Conservation (phyloP, 37 sponge, comb jelly and placozoan species). For the Ianthella basta region DNA sequence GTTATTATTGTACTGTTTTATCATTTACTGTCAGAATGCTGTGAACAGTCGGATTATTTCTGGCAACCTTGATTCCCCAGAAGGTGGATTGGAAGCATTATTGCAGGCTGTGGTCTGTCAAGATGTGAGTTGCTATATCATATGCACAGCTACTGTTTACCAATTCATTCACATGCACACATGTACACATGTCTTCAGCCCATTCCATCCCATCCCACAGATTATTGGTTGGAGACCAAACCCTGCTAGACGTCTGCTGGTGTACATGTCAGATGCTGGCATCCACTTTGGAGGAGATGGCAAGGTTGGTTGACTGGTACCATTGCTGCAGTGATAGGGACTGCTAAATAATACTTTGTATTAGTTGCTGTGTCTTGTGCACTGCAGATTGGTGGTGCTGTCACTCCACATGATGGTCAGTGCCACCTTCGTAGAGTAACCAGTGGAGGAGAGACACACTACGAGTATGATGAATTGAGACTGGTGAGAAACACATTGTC, state of each 20-base stretch:
- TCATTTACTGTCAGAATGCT: constrained; percentile 39
- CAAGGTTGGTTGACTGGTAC: too few species aligned
- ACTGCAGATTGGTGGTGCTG: constrained; percentile 42
- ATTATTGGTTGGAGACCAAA: constrained; percentile 88
- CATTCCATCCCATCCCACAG: too few species aligned
- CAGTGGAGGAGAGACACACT: neutral
- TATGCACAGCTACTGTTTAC: too few species aligned
- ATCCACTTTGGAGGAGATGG: constrained; percentile 95
- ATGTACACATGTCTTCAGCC: too few species aligned
- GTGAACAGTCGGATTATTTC: constrained; percentile 68
- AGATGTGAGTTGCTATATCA: too few species aligned
- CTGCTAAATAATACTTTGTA: too few species aligned
- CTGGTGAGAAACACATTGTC: neutral
- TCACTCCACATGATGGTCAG: constrained; percentile 42
- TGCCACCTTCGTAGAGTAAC: constrained; percentile 27
- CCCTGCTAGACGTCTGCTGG: constrained; percentile 75
- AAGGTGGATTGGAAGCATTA: constrained; percentile 93
- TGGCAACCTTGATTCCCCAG: constrained; percentile 86
- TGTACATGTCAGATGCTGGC: constrained; percentile 87
- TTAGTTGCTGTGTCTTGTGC: too few species aligned
- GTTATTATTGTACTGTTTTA: too few species aligned
- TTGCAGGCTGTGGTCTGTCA: constrained; percentile 84
- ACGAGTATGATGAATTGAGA: constrained; percentile 29
- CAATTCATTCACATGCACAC: too few species aligned
- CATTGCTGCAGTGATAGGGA: too few species aligned